These are phyloP conservation scores for Zaprionus bogoriensis DNA, from an alignment of 2,888 invertebrate species.

Conservation along the genomic window DNA sequence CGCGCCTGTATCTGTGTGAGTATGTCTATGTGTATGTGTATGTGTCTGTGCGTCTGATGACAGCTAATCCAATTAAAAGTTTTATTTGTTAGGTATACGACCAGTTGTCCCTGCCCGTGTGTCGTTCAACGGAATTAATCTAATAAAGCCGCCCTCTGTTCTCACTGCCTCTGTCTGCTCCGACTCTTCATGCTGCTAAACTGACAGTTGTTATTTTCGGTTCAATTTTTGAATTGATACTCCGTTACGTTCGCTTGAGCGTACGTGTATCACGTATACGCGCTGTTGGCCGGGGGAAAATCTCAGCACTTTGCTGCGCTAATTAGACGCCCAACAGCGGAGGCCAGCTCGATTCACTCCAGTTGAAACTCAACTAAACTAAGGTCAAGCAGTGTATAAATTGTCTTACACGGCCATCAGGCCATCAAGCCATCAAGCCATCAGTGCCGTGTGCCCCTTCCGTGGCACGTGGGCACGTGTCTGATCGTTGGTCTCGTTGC, in stretches of 20 bases:
- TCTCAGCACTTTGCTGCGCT: constrained; percentile 23
- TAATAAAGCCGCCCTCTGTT: constrained; percentile 61
- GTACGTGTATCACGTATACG: constrained; percentile 15
- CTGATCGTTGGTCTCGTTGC: constrained; percentile 17
- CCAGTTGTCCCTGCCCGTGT: constrained; percentile 37
- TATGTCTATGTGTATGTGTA: constrained; percentile 33
- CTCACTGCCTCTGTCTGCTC: too few relatives aligned
- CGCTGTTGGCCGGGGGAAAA: constrained; percentile 10
- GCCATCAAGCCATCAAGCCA: background rate
- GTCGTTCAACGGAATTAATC: constrained; percentile 67
- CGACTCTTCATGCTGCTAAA: constrained; percentile 12
- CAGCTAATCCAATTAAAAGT: constrained; percentile 81
- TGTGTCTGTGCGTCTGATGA: constrained; percentile 59
- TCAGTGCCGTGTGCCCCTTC: background rate
- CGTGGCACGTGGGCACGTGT: constrained; percentile 52
- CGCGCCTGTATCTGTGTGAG: constrained; percentile 21
- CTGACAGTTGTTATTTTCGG: constrained; percentile 33
- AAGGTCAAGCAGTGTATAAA: constrained; percentile 42
- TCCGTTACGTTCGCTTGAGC: too few relatives aligned
- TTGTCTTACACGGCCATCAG: constrained; percentile 41
- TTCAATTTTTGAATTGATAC: constrained; percentile 31
- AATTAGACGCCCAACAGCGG: constrained; percentile 32
- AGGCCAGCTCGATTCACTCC: constrained; percentile 17
- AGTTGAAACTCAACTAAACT: constrained; percentile 45
- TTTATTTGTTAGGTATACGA: constrained; percentile 75